A percentile compares a stretch with the other conserved stretches of the same genome.
These are phyloP conservation scores for Homarus gammarus DNA, from an alignment of 2,888 invertebrate species.

Conservation along the genomic window DNA sequence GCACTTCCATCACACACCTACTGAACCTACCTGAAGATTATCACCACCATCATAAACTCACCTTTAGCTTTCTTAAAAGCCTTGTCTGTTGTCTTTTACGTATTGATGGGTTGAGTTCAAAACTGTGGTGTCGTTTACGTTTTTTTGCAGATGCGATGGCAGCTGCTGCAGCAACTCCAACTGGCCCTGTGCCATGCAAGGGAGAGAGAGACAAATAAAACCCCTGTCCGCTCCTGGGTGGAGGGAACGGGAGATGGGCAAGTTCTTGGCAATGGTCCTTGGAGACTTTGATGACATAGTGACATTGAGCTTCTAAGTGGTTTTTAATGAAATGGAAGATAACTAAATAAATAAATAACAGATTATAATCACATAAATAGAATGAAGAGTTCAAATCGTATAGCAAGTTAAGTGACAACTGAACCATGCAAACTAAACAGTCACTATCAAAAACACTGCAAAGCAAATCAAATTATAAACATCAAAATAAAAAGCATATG, in stretches of 20 bases:
- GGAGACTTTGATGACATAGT: neutral
- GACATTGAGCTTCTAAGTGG: neutral
- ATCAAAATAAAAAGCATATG: neutral
- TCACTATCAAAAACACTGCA: neutral
- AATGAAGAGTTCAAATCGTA: constrained; percentile 30
- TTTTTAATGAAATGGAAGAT: neutral
- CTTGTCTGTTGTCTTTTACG: constrained; percentile 97
- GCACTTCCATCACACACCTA: too few relatives aligned
- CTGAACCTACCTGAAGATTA: too few relatives aligned
- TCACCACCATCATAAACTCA: constrained; percentile 80
- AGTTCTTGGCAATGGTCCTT: neutral
- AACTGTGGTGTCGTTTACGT: constrained; percentile 95
- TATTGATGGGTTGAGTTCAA: constrained; percentile 98
- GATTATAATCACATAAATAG: constrained; percentile 22
- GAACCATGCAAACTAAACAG: constrained; percentile 28
- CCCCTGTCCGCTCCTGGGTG: constrained; percentile 48
- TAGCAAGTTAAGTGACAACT: neutral
- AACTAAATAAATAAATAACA: constrained; percentile 8
- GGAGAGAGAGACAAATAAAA: constrained; percentile 42
- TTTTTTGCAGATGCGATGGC: constrained; percentile 97
- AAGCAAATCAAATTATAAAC: neutral
- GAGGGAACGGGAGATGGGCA: constrained; percentile 70
- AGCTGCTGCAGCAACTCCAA: constrained; percentile 97
- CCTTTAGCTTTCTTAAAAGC: constrained; percentile 90
- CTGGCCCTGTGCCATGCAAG: constrained; percentile 84